Percentiles rank a stretch among this genome's conserved stretches.
Conservation (phyloP, 1,140 invertebrate species). For the Frieseomelitta varia region DNA sequence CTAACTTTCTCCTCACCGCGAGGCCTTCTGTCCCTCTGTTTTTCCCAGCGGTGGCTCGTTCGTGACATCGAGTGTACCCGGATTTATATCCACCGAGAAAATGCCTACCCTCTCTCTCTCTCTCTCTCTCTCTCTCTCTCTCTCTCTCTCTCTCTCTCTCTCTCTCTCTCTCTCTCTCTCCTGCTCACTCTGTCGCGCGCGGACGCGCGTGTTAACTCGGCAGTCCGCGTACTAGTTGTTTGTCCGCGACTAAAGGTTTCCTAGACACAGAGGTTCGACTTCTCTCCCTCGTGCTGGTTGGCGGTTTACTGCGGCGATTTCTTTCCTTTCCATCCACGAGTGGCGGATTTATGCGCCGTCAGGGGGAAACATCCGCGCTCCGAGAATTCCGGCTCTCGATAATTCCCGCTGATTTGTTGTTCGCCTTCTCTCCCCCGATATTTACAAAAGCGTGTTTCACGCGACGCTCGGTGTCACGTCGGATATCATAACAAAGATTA, state of each 20-base stretch:
- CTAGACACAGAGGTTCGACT: slow-evolving; percentile 18
- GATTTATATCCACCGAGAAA: slow-evolving; percentile 53
- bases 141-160: background rate
- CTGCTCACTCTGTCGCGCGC: background rate
- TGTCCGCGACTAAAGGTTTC: slow-evolving; percentile 29
- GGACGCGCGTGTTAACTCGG: background rate
- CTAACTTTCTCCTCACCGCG: slow-evolving; percentile 32
- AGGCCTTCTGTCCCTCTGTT: background rate
- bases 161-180: too few species aligned
- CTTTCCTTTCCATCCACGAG: slow-evolving; percentile 35
- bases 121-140: too few species aligned
- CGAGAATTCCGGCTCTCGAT: background rate
- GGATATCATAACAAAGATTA: background rate
- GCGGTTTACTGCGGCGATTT: slow-evolving; percentile 44
- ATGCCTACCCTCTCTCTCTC: slow-evolving; percentile 18
- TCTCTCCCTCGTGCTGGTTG: background rate
- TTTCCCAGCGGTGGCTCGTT: background rate
- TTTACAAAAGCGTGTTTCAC: background rate
- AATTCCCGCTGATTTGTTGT: slow-evolving; percentile 7
- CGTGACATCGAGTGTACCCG: slow-evolving; percentile 51
- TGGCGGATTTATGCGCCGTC: slow-evolving; percentile 32
- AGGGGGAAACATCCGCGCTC: background rate
- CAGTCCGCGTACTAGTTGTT: slow-evolving; percentile 42
- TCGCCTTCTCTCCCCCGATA: background rate
- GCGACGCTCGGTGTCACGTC: background rate